A percentile compares a stretch with the other conserved stretches of the same genome.
Conservation (phyloP, 2,797 vertebrate species). For the Peromyscus eremicus region DNA sequence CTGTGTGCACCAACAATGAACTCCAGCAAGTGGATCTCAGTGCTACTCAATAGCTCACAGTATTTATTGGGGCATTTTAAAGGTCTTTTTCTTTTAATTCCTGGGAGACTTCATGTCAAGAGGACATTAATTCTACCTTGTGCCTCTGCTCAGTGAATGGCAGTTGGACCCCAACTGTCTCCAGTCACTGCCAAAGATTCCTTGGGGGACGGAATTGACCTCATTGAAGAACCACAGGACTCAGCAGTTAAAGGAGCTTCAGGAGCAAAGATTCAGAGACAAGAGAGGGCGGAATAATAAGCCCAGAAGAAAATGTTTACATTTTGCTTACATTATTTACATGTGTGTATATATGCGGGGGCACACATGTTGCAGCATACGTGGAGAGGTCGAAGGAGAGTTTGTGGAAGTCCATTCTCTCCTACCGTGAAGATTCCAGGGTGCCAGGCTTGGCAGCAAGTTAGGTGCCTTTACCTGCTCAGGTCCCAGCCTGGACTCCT, state of each 20-base stretch:
- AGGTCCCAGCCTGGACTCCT: not conserved
- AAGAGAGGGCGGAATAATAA: not conserved
- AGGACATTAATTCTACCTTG: not conserved
- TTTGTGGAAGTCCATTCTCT: not conserved
- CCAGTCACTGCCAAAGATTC: not conserved
- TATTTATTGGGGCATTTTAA: not conserved
- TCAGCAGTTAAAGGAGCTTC: not conserved
- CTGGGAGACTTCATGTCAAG: not conserved
- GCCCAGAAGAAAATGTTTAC: not conserved
- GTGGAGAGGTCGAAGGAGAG: not conserved
- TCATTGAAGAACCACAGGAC: not conserved
- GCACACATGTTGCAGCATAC: not conserved
- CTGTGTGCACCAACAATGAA: not conserved
- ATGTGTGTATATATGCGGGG: not conserved
- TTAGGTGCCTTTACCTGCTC: not conserved
- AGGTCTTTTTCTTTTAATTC: not conserved
- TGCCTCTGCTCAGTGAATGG: not conserved
- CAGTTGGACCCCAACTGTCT: not conserved
- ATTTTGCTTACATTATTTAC: not conserved
- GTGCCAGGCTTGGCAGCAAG: not conserved
- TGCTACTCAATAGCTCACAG: accelerated
- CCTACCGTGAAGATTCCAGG: not conserved
- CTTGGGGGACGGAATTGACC: not conserved
- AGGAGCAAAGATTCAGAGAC: not conserved
- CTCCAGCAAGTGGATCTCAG: not conserved